These are phyloP conservation scores for Arnoldichthys spilopterus DNA, from an alignment of 2,797 vertebrate genomes.

Conservation along the genomic window DNA sequence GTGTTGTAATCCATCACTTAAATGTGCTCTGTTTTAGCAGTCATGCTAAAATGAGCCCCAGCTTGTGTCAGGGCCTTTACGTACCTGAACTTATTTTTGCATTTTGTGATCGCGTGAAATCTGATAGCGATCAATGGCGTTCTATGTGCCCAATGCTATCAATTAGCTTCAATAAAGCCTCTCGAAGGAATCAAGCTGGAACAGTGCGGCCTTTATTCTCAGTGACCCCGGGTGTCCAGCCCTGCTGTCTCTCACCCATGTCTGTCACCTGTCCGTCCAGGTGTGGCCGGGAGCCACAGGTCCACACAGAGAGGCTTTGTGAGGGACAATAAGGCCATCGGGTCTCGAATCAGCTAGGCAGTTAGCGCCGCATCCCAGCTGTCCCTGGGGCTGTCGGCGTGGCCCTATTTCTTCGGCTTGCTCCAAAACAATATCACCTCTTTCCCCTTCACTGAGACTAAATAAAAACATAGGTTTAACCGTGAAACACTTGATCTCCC, in stretches of 20 bases:
- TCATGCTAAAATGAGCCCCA: background rate
- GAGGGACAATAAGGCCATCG: conserved; percentile 48
- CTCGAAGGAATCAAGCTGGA: conserved; percentile 12
- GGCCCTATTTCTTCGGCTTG: conserved; percentile 10
- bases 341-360: conserved; percentile 45
- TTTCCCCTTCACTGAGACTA: conserved; percentile 18
- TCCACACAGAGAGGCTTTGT: conserved; percentile 58
- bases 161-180: conserved; percentile 44
- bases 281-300: conserved; percentile 46
- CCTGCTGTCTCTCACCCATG: conserved; percentile 33
- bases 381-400: conserved; percentile 20
- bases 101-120: conserved; percentile 3
- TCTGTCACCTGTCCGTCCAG: conserved; percentile 56
- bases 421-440: conserved; percentile 30
- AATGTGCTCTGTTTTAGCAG: conserved; percentile 1
- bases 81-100: background rate
- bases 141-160: conserved; percentile 34
- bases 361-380: conserved; percentile 37
- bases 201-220: conserved; percentile 51
- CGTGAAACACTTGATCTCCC: conserved; percentile 39
- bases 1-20: background rate
- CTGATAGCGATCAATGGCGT: conserved; percentile 19
- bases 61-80: background rate
- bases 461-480: conserved; percentile 39
- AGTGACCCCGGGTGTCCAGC: conserved; percentile 24